These are phyloP conservation scores for Parthenolecanium corni DNA, from an alignment of 2,888 invertebrate genomes.

Conservation along the genomic window DNA sequence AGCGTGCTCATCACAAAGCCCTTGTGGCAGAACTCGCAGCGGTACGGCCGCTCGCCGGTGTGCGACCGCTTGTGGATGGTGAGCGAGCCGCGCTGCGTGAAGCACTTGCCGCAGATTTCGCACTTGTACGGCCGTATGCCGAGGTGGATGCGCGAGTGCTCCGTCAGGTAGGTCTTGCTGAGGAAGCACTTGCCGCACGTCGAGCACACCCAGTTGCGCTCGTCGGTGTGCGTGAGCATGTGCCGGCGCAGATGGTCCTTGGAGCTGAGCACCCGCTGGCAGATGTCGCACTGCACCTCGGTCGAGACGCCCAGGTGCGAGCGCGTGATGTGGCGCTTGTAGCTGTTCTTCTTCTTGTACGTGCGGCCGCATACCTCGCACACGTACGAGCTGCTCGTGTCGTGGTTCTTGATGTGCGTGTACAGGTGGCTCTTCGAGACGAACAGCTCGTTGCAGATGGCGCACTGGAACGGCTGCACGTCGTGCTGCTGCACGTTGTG, in stretches of 20 bases:
- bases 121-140: conserved; percentile 31
- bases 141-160: conserved; percentile 31
- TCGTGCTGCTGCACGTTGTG: conserved; percentile 31
- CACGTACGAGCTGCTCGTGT: conserved; percentile 29
- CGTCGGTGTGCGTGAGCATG: conserved; percentile 31
- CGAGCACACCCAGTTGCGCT: conserved; percentile 30
- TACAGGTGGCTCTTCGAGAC: conserved; percentile 31
- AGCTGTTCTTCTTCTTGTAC: conserved; percentile 31
- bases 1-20: conserved; percentile 31
- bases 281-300: conserved; percentile 30
- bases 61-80: conserved; percentile 31
- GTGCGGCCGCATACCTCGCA: conserved; percentile 31
- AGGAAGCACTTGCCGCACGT: conserved; percentile 31
- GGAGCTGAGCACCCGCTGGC: conserved; percentile 29
- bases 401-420: conserved; percentile 31
- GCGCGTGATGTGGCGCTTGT: conserved; percentile 30
- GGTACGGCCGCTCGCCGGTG: conserved; percentile 30
- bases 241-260: conserved; percentile 31
- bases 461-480: conserved; percentile 31
- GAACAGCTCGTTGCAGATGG: conserved; percentile 30
- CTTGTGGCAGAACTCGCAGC: conserved; percentile 30
- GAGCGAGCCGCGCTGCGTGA: conserved; percentile 31
- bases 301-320: conserved; percentile 28
- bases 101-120: conserved; percentile 30
- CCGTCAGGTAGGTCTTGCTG: conserved; percentile 30